phyloP scores from a whole-genome alignment of 2,888 invertebrate genomes.

The Scaptomyza caliginosa region DNA sequence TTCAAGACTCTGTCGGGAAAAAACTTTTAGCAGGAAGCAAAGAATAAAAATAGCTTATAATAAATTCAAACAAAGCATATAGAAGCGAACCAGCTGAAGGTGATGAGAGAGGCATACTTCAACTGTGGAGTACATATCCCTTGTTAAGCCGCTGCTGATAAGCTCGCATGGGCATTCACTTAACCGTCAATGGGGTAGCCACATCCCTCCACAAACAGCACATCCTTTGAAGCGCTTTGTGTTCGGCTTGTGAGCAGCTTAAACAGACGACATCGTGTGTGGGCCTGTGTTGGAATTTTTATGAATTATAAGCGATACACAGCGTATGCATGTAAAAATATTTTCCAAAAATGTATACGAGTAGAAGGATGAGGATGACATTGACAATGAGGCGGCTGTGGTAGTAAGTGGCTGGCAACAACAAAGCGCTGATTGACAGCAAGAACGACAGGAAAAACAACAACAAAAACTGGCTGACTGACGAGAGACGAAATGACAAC shows the following conservation, averaged over 20 bases:
- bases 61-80: conserved; percentile 5
- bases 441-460: conserved; percentile 45
- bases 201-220: background rate
- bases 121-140: conserved; percentile 18
- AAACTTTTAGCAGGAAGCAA: too few relatives aligned
- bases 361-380: conserved; percentile 42
- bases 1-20: too few relatives aligned
- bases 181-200: conserved; percentile 57
- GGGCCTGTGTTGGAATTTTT: conserved; percentile 62
- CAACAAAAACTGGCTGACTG: background rate
- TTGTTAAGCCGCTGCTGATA: conserved; percentile 47
- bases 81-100: background rate
- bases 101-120: background rate
- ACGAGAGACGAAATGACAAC: conserved; percentile 23
- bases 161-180: conserved; percentile 47
- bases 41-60: conserved; percentile 12
- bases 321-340: conserved; percentile 66
- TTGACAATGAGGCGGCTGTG: conserved; percentile 65
- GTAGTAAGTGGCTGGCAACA: conserved; percentile 74
- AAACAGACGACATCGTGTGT: conserved; percentile 46
- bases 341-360: conserved; percentile 41
- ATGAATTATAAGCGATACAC: conserved; percentile 71
- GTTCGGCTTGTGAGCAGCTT: conserved; percentile 64
- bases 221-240: conserved; percentile 66
- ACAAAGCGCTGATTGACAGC: conserved; percentile 76